Conservation (phyloP, 1,140 invertebrate genomes). For the Trissolcus basalis region DNA sequence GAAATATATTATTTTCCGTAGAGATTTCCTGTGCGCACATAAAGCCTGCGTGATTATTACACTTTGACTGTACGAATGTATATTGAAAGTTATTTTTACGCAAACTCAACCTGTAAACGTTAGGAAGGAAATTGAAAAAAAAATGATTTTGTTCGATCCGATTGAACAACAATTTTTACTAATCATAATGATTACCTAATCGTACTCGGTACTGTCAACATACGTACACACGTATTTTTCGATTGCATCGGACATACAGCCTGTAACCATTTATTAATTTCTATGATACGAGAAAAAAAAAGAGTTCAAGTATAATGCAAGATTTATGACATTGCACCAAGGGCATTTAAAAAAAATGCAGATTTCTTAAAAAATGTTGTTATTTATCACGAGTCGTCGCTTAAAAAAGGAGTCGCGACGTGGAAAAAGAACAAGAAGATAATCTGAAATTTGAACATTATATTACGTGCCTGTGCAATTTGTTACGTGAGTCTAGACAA, state of each 20-base stretch:
- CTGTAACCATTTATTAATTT: too few relatives aligned
- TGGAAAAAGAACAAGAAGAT: constrained; percentile 9
- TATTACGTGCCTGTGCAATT: constrained; percentile 42
- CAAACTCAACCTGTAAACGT: too few relatives aligned
- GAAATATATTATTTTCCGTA: constrained; percentile 26
- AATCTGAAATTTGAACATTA: constrained; percentile 41
- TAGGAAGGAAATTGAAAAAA: too few relatives aligned
- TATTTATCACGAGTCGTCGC: constrained; percentile 32
- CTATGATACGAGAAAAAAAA: too few relatives aligned
- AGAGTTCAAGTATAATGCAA: background rate
- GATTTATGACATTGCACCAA: constrained; percentile 10
- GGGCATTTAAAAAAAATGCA: constrained; percentile 10
- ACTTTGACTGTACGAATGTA: constrained; percentile 4
- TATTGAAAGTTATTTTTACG: too few relatives aligned
- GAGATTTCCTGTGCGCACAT: constrained; percentile 18
- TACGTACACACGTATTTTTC: too few relatives aligned
- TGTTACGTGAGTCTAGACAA: constrained; percentile 32
- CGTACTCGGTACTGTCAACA: too few relatives aligned
- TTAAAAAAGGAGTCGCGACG: background rate
- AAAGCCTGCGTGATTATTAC: constrained; percentile 7
- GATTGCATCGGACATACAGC: too few relatives aligned
- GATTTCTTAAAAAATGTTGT: constrained; percentile 26
- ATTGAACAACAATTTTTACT: too few relatives aligned
- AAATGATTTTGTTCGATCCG: too few relatives aligned
- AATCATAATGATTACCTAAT: too few relatives aligned